These are phyloP conservation scores for Paramormyrops hopkinsi DNA, from an alignment of 2,797 vertebrate species.

Conservation along the genomic window DNA sequence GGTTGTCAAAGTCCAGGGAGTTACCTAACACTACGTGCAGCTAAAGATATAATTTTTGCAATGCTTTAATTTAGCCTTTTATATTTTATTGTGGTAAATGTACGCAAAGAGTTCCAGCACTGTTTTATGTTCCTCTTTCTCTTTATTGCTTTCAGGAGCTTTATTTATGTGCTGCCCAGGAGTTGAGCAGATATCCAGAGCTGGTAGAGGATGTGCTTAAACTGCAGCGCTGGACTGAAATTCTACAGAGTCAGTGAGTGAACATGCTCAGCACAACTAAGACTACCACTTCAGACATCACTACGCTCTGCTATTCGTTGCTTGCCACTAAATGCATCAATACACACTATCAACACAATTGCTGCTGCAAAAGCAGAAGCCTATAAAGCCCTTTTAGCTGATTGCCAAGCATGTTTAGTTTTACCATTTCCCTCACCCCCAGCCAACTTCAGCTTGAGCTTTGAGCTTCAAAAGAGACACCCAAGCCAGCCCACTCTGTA, in stretches of 20 bases:
- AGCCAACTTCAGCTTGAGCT: neutral
- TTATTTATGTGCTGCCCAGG: constrained; percentile 81
- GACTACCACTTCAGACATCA: neutral
- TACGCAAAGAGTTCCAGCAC: neutral
- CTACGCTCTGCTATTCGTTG: neutral
- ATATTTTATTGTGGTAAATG: neutral
- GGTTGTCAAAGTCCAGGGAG: neutral
- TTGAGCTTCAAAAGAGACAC: neutral
- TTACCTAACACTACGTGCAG: neutral
- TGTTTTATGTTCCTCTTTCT: neutral
- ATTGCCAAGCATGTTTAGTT: neutral
- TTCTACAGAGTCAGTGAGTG: constrained; percentile 81
- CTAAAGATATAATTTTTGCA: neutral
- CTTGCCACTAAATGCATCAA: neutral
- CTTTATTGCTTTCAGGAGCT: constrained; percentile 64
- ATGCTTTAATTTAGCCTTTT: neutral
- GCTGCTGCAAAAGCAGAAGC: neutral
- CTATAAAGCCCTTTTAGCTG: neutral
- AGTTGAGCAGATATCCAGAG: constrained; percentile 76
- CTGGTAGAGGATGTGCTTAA: constrained; percentile 84
- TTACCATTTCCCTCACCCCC: neutral
- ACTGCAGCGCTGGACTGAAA: constrained; percentile 85
- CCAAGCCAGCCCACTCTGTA: neutral
- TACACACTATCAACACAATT: neutral
- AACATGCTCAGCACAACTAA: neutral